phyloP scores from a whole-genome alignment of 2,888 invertebrate genomes.

The Morpho deidamia region DNA sequence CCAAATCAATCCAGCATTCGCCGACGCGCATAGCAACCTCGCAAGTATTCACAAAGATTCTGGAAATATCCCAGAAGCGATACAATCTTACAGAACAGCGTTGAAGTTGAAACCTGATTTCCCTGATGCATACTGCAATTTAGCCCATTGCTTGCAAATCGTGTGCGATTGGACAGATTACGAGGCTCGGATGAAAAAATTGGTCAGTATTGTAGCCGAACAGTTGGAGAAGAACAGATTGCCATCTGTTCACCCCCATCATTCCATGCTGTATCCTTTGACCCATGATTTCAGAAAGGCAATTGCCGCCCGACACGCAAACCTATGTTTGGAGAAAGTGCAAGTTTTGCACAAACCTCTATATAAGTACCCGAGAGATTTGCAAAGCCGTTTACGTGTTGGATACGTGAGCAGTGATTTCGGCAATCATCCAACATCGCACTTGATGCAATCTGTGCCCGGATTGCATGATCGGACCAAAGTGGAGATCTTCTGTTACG shows the following conservation, averaged over 20 bases:
- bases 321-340: constrained; percentile 98
- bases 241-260: constrained; percentile 99
- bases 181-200: constrained; percentile 96
- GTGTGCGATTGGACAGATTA: constrained; percentile 99
- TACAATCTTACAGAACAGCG: constrained; percentile 97
- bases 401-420: constrained; percentile 99
- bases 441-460: constrained; percentile 99
- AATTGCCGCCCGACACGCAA: constrained; percentile 98
- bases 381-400: constrained; percentile 87
- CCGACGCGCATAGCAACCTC: constrained; percentile 99
- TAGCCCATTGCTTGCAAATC: constrained; percentile 99
- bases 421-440: constrained; percentile 99
- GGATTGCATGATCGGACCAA: constrained; percentile 91
- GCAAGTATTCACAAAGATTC: constrained; percentile 99
- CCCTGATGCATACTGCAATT: constrained; percentile 99
- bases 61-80: constrained; percentile 99
- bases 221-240: constrained; percentile 97
- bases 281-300: constrained; percentile 97
- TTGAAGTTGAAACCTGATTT: constrained; percentile 98
- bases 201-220: constrained; percentile 97
- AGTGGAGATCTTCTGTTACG: constrained; percentile 96
- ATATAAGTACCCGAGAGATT: constrained; percentile 87
- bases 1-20: constrained; percentile 99
- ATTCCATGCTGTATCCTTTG: constrained; percentile 99
- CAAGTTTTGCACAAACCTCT: constrained; percentile 95